Conservation (phyloP, 2,113 vertebrate species). For the Kobus ellipsiprymnus region DNA sequence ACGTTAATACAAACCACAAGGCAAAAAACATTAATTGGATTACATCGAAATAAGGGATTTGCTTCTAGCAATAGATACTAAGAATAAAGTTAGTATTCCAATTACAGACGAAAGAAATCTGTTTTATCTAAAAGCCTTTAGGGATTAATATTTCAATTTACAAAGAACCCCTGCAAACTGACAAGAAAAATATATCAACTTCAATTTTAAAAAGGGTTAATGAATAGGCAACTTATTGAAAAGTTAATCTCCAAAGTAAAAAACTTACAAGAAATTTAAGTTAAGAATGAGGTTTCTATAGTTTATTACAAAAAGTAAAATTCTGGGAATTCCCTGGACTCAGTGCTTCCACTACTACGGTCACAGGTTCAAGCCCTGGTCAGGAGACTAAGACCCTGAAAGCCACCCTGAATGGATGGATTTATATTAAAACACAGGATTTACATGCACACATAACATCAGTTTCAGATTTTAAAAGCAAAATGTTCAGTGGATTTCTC, state of each 20-base stretch:
- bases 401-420: background rate
- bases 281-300: background rate
- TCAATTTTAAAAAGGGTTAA: background rate
- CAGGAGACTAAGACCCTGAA: background rate
- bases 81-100: background rate
- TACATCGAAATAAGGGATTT: background rate
- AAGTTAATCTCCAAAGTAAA: background rate
- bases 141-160: background rate
- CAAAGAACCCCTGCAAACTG: background rate
- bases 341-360: background rate
- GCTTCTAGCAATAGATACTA: background rate
- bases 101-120: background rate
- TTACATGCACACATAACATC: background rate
- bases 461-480: background rate
- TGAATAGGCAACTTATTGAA: background rate
- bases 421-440: background rate
- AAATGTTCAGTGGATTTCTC: background rate
- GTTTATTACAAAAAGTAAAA: background rate
- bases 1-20: background rate
- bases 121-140: background rate
- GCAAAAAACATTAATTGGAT: background rate
- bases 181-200: background rate
- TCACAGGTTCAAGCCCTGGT: background rate
- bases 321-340: background rate
- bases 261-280: background rate